Evolutionary conservation across 1,140 invertebrate genomes (phyloP), one percentile per base, ranked within the genome.

Genomic region (Drosophila tani): DNA sequence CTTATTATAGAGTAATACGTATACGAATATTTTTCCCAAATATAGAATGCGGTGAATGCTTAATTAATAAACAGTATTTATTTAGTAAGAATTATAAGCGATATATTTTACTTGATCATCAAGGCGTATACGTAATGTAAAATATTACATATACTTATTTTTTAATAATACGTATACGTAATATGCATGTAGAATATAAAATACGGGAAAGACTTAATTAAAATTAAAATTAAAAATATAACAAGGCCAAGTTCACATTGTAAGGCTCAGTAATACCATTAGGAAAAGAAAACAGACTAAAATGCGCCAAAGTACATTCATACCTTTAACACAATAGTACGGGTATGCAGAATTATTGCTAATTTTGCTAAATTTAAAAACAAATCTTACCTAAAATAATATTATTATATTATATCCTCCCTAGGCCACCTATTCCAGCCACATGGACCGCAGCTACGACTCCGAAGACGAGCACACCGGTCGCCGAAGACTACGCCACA

Each of bases 381-480:
- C n/a, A n/a, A 38, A 14, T 14, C 32, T 49, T 12, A 41, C 62
- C 51, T 12, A n/a, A 50, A 40, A 62, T 77, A 91, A 82, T 11
- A 12, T 38, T 38, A 0, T 38, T 14, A 7, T 8, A 47, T n/a
- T 43, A 14, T 19, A 9, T 24, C 12, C 35, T n/a, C 19, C 27
- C 38, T 29, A 95, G 95, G 94, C 95, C 73, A 95, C 95, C 88
- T 95, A 94, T 94, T 93, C 95, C 78, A 95, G 95, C 91, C 94
- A 95, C 63, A 93, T 94, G 74, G 95, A 95, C 81, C 91, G 93
- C 58, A 95, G 94, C 81, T 96, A 96, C 94, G 95, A 96, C 91
- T 95, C 95, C 67, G 95, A 96, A 92, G 95, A 96, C 94, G 95
- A 96, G 90, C 95, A 94, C 93, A 94, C 94, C 92, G 93, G 94